Percentiles rank a stretch among this genome's conserved stretches.
Evolutionary conservation across 2,113 vertebrate genomes (phyloP).

Genomic region (Rynchops niger): DNA sequence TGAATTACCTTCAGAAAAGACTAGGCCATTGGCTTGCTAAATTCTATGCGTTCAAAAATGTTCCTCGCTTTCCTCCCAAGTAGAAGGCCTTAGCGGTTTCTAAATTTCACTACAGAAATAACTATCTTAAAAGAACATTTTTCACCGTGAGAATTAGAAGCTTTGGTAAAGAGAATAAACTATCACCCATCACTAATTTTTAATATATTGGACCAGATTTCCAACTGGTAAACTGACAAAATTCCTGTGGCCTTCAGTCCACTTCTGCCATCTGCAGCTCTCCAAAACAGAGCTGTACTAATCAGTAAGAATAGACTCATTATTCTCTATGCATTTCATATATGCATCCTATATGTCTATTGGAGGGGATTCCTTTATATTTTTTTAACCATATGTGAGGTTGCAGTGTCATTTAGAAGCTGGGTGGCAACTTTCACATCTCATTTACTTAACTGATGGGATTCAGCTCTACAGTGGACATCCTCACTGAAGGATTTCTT

Average conservation of each 20-base stretch:
- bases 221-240: neutral
- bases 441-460: slow-evolving; percentile 40
- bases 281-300: neutral
- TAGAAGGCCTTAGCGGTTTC: neutral
- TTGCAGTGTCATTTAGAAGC: slow-evolving; percentile 34
- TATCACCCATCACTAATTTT: neutral
- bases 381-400: neutral
- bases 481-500: neutral
- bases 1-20: neutral
- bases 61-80: neutral
- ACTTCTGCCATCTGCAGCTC: neutral
- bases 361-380: neutral
- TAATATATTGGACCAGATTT: neutral
- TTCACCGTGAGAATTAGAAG: neutral
- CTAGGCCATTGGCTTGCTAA: neutral
- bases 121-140: neutral
- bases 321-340: neutral
- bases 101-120: neutral
- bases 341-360: neutral
- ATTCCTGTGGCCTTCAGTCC: neutral
- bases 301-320: neutral
- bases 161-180: neutral
- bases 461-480: neutral
- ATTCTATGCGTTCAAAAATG: neutral
- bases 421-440: neutral